Percentiles rank a stretch among this genome's conserved stretches.
Evolutionary conservation across 1,140 invertebrate species (phyloP).

Genomic region (Pachyrhynchus sulphureomaculatus): DNA sequence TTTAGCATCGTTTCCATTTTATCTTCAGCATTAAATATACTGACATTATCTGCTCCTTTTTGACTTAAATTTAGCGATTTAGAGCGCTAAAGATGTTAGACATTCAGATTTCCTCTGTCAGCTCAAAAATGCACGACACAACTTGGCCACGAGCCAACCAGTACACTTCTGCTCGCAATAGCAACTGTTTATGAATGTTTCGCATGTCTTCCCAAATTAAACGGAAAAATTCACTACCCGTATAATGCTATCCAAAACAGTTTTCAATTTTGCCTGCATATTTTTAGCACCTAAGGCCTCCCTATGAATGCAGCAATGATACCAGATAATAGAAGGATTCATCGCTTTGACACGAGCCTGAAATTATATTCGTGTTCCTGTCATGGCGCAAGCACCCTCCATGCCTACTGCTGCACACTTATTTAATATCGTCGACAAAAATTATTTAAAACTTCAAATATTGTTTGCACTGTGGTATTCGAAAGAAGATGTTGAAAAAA

Average conservation of each 20-base stretch:
- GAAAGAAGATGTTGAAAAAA: no score
- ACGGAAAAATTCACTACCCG: slow-evolving; percentile 46
- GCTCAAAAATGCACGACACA: no score
- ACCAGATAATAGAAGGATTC: slow-evolving; percentile 22
- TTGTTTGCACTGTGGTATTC: background rate
- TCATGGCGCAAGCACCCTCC: slow-evolving; percentile 12
- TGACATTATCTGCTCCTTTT: slow-evolving; percentile 19
- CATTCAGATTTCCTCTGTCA: slow-evolving; percentile 5
- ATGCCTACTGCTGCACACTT: slow-evolving; percentile 18
- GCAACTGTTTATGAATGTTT: slow-evolving; percentile 41
- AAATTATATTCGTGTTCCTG: slow-evolving; percentile 13
- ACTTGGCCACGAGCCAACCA: slow-evolving; percentile 46
- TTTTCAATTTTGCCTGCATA: slow-evolving; percentile 38
- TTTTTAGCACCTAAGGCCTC: slow-evolving; percentile 40
- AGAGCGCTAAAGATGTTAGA: slow-evolving; percentile 15
- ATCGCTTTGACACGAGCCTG: slow-evolving; percentile 15
- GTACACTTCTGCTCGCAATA: slow-evolving; percentile 46
- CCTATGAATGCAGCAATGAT: slow-evolving; percentile 47
- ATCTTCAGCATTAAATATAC: background rate
- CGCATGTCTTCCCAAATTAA: slow-evolving; percentile 45
- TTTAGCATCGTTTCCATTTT: no score
- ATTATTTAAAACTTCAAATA: slow-evolving; percentile 10
- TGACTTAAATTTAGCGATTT: slow-evolving; percentile 1
- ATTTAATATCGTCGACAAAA: background rate
- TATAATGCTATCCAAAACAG: slow-evolving; percentile 28